phyloP scores from a whole-genome alignment of 2,797 vertebrate species.

The Acridotheres tristis region DNA sequence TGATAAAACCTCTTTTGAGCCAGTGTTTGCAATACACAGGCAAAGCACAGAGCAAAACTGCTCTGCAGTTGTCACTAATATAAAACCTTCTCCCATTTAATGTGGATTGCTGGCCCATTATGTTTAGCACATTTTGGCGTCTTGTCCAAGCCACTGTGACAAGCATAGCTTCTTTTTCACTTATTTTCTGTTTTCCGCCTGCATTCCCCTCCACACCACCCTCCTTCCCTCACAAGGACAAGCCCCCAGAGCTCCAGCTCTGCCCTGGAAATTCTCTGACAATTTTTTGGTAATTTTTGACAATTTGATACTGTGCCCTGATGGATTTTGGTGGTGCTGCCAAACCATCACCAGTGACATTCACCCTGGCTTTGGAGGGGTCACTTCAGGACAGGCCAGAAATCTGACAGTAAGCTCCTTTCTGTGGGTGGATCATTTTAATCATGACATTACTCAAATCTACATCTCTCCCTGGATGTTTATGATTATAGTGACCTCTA shows the following conservation, averaged over 20 bases:
- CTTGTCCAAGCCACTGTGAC: not conserved
- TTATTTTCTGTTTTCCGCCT: not conserved
- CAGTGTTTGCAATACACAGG: not conserved
- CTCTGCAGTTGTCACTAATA: not conserved
- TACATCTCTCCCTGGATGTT: not conserved
- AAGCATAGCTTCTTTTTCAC: not conserved
- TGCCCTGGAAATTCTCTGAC: not conserved
- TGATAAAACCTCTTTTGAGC: not conserved
- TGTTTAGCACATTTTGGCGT: not conserved
- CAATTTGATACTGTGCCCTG: not conserved
- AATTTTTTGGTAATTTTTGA: not conserved
- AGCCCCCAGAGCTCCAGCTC: not conserved
- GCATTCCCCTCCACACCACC: not conserved
- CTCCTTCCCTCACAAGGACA: not conserved
- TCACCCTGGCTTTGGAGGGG: not conserved
- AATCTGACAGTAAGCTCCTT: not conserved
- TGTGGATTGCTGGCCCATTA: too few species aligned
- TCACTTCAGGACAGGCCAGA: not conserved
- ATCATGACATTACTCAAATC: not conserved
- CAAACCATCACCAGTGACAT: not conserved
- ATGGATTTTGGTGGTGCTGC: not conserved
- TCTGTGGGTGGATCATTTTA: not conserved
- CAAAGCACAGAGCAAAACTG: not conserved
- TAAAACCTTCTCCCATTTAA: not conserved
- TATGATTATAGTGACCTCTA: conserved; percentile 76